A percentile compares a stretch with the other conserved stretches of the same genome.
These are phyloP conservation scores for Xiphophorus maculatus DNA, from an alignment of 2,113 vertebrate genomes.

Conservation along the genomic window DNA sequence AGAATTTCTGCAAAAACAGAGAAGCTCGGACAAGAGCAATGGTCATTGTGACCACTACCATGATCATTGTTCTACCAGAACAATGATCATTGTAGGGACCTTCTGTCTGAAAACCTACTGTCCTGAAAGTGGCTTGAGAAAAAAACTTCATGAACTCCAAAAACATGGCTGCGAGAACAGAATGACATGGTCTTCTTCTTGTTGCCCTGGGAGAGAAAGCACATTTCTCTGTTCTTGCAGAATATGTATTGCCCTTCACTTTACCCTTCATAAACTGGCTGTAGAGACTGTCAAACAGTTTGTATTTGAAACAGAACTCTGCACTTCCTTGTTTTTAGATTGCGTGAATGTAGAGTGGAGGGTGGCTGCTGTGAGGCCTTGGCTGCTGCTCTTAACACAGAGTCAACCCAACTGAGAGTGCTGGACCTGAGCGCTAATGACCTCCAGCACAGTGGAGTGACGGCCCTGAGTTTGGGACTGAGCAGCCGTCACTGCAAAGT, in stretches of 20 bases:
- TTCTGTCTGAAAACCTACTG: neutral
- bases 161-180: neutral
- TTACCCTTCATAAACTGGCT: neutral
- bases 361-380: slow-evolving; percentile 43
- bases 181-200: neutral
- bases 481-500: slow-evolving; percentile 44
- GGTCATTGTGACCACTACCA: no score
- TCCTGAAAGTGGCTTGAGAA: no score
- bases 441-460: slow-evolving; percentile 37
- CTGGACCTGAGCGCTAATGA: slow-evolving; percentile 57
- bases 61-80: no score
- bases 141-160: no score
- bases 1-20: neutral
- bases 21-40: no score
- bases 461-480: slow-evolving; percentile 51
- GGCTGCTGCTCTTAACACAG: slow-evolving; percentile 40
- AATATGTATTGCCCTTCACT: neutral
- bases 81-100: no score
- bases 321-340: slow-evolving; percentile 10
- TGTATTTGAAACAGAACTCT: neutral
- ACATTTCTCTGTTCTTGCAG: neutral
- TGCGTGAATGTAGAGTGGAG: slow-evolving; percentile 31
- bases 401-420: slow-evolving; percentile 35
- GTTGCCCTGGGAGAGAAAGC: neutral
- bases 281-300: neutral